These are phyloP conservation scores for Busseola fusca DNA, from an alignment of 2,888 invertebrate genomes.

Conservation along the genomic window DNA sequence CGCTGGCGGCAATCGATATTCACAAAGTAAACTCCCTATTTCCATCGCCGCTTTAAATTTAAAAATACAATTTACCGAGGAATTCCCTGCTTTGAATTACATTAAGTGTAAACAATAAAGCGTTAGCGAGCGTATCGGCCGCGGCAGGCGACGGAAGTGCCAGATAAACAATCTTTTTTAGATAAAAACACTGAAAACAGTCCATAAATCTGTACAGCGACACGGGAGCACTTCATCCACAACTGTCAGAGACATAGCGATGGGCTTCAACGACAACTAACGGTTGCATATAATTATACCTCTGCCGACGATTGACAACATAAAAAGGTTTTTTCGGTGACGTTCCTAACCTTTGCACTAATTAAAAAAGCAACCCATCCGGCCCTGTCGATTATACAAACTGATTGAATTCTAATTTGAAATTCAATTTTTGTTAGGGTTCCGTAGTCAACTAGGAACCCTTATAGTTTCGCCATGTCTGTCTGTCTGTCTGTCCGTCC, in stretches of 20 bases:
- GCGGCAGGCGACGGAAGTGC: slow-evolving; percentile 87
- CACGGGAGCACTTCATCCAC: slow-evolving; percentile 79
- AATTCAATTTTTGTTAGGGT: slow-evolving; percentile 82
- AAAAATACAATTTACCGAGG: slow-evolving; percentile 87
- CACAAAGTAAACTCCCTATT: slow-evolving; percentile 77
- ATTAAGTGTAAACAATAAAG: slow-evolving; percentile 89
- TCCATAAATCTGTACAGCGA: slow-evolving; percentile 83
- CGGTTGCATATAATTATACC: slow-evolving; percentile 69
- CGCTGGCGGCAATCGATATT: slow-evolving; percentile 80
- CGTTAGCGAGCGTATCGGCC: slow-evolving; percentile 86
- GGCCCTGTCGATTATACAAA: slow-evolving; percentile 78
- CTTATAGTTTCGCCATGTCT: too few species aligned
- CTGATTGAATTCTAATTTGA: slow-evolving; percentile 84
- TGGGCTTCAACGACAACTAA: slow-evolving; percentile 62
- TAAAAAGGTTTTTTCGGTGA: slow-evolving; percentile 73
- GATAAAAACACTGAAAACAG: slow-evolving; percentile 86
- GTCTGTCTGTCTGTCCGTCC: too few species aligned
- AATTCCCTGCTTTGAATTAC: slow-evolving; percentile 89
- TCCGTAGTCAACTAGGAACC: too few species aligned
- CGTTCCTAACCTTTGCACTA: slow-evolving; percentile 83
- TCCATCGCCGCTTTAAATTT: slow-evolving; percentile 80
- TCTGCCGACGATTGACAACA: slow-evolving; percentile 65
- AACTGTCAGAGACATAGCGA: slow-evolving; percentile 74
- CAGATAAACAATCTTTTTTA: slow-evolving; percentile 89
- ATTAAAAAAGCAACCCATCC: slow-evolving; percentile 84